Conservation (phyloP, 2,797 vertebrate genomes). For the Anguilla marmorata region DNA sequence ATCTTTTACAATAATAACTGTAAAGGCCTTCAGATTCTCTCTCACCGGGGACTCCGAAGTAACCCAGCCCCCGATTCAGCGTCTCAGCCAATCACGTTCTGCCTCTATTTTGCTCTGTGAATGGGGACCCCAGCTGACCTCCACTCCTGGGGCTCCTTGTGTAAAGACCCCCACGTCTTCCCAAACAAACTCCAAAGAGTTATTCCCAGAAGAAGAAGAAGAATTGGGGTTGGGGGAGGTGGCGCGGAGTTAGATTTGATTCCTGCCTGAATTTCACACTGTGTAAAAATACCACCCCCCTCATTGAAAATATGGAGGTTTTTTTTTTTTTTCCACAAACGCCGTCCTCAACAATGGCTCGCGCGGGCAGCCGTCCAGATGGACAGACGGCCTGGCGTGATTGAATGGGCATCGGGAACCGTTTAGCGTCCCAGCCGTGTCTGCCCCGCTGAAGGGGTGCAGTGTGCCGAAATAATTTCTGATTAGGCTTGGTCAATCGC, state of each 20-base stretch:
- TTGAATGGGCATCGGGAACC: constrained; percentile 56
- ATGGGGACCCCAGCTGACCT: constrained; percentile 13
- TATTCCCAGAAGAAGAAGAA: constrained; percentile 12
- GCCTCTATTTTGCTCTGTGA: constrained; percentile 5
- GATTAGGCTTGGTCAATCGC: constrained; percentile 84
- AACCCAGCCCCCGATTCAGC: neutral
- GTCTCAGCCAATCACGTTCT: neutral
- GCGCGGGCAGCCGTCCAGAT: neutral
- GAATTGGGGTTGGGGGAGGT: neutral
- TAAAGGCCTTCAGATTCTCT: neutral
- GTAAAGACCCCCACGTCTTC: neutral
- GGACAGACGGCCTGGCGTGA: constrained; percentile 70
- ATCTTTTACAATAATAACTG: constrained; percentile 17
- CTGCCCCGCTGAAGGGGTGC: constrained; percentile 73
- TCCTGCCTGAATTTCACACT: neutral
- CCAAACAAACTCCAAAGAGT: neutral
- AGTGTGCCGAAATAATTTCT: constrained; percentile 65
- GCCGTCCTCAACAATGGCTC: neutral
- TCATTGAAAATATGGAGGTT: neutral
- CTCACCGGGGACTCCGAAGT: neutral
- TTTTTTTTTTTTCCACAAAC: neutral
- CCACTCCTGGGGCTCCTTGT: neutral
- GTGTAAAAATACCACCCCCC: neutral
- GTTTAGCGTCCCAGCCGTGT: constrained; percentile 66
- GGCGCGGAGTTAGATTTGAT: neutral